Conservation (phyloP, 2,797 vertebrate genomes). For the Bucorvus abyssinicus region DNA sequence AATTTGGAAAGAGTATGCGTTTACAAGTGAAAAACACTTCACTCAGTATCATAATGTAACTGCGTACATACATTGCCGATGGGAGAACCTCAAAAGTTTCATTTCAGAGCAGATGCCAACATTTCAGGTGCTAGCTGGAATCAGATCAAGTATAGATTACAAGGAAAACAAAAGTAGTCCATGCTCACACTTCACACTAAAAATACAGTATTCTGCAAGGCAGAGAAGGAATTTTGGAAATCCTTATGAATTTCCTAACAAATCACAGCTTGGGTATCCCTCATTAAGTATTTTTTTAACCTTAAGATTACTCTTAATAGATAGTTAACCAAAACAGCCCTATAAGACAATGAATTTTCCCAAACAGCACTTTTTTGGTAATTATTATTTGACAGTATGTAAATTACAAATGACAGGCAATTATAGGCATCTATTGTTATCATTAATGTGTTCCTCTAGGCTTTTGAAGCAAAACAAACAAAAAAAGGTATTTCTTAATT, state of each 20-base stretch:
- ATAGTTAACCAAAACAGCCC: not conserved
- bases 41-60: not conserved
- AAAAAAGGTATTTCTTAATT: not conserved
- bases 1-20: not conserved
- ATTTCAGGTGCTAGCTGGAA: not conserved
- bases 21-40: not conserved
- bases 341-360: not conserved
- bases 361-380: not conserved
- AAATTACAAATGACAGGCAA: not conserved
- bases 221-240: not conserved
- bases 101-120: not conserved
- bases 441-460: not conserved
- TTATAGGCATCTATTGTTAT: not conserved
- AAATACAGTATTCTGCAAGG: not conserved
- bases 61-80: not conserved
- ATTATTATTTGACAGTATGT: not conserved
- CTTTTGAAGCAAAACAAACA: not conserved
- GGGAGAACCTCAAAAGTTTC: not conserved
- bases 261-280: not conserved
- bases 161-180: not conserved
- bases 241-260: not conserved
- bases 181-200: not conserved
- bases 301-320: not conserved
- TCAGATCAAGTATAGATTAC: not conserved
- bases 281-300: not conserved